Evolutionary conservation across 2,113 vertebrate genomes (phyloP), one percentile per base, ranked within the genome.

Genomic region (Mormyrus iriodes): DNA sequence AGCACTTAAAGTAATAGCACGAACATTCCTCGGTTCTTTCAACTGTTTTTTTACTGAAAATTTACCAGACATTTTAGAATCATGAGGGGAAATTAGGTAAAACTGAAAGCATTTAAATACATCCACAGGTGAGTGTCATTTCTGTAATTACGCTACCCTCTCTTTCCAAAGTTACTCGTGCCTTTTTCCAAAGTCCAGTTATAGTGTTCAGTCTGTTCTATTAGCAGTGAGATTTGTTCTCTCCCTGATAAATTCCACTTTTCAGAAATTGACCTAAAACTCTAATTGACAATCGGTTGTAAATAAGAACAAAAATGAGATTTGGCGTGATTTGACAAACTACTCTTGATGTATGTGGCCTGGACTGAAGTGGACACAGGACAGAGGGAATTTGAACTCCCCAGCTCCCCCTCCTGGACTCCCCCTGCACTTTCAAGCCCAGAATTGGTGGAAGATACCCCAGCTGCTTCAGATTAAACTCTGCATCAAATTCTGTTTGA

Each of bases 81-180:
- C 5, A 49, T 73, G 51, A 86, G 44, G 82, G 69, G 58, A 89
- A 51, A 82, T 82, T 58, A 55, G 65, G 88, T 48, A 46, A 88
- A 88, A 86, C 88, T 90, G 90, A 88, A 90, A 91, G 79, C 48
- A 83, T 90, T 90, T 89, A 90, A 92, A 88, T 89, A 88, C 89
- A 92, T 93, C 92, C 91, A 91, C 92, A 94, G 91, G 90, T 93
- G 94, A 93, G 90, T 92, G 17, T 91, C 84, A 93, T 94, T 95
- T 94, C 91, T 85, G 69, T 84, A 89, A 90, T 91, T 90, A 92
- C 93, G 91, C 90, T 91, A 89, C 65, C 65, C 76, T 90, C 3
- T 69, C 73, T 48, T 17, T 42, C 39, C 51, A 76, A 84, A 21
- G 24, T 73, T n/a, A 1, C n/a, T 35, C 15, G 21, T 88, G 46